Base-by-base conservation (phyloP, 2,888 invertebrate genomes). In the Oegoconia quadripuncta region DNA sequence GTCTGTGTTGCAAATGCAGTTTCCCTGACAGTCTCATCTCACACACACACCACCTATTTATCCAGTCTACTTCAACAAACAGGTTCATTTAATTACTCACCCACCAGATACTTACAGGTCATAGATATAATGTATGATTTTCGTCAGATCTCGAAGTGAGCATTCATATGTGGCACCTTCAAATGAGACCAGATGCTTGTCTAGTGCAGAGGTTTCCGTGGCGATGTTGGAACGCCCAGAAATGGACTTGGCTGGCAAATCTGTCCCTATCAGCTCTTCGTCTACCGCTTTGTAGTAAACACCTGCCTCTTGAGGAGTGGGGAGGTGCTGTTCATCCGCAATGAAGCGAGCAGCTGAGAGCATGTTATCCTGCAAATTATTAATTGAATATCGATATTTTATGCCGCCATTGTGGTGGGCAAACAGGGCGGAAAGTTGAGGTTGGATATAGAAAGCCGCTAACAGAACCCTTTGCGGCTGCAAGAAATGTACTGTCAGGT, bases 281-380 rank as follows among this genome's bases (percentile, higher is more conserved):
- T 71, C 72, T 0, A 37, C 32, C 0, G 68, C 53, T 34, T 65
- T 64, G 47, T 81, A 81, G 34, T 39, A 47, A 0, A 83, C 76
- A 0, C 75, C 75, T 0, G 60, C 65, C 11, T 80, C 67, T 0
- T 35, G 20, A 0, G 86, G 86, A 0, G 64, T 53, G 0, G 86
- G 80, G 0, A 82, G 44, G 0, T 42, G 44, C 0, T 68, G 46
- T 2, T 62, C 59, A 1, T 56, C 57, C 0, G 64, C 68, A 38
- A 84, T 51, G 37, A 63, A 71, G 3, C 40, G 57, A 0, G 80
- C 77, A 2, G 82, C 83, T 9, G 68, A 45, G 9, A 81, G 43
- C 83, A 86, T 86, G 43, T 76, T 84, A n/a, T 83, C 80, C 86
- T 86, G 48, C n/a, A n/a, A n/a, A n/a, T n/a, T n/a, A n/a, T n/a